phyloP scores from a whole-genome alignment of 1,140 invertebrate species.

The Drosophila rufa region DNA sequence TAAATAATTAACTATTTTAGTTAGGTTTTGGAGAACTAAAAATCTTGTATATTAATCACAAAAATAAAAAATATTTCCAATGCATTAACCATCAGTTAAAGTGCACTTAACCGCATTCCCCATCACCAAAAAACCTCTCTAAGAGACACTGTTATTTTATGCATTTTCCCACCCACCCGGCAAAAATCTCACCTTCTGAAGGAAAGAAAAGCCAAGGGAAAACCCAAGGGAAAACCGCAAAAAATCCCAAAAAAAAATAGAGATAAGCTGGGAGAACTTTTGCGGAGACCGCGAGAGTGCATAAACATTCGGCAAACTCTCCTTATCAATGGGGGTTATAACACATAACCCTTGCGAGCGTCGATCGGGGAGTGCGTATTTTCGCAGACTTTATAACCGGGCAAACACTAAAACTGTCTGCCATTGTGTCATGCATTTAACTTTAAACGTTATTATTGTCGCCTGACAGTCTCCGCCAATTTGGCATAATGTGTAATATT shows the following conservation, averaged over 20 bases:
- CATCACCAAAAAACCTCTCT: not conserved
- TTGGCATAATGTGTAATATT: conserved; percentile 83
- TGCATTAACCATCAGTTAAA: not conserved
- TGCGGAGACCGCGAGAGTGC: conserved; percentile 32
- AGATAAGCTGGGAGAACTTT: conserved; percentile 46
- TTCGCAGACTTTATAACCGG: conserved; percentile 61
- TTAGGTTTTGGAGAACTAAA: not conserved
- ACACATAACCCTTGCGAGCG: conserved; percentile 27
- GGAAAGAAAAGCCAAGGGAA: not conserved
- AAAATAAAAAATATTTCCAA: not conserved
- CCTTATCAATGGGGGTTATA: conserved; percentile 43
- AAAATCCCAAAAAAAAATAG: conserved; percentile 11
- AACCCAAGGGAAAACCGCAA: not conserved
- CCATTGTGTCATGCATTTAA: conserved; percentile 74
- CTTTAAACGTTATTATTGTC: conserved; percentile 83
- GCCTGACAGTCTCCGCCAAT: conserved; percentile 80
- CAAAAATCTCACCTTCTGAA: conserved; percentile 13
- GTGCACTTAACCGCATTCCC: not conserved
- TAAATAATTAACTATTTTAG: no score
- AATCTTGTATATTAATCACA: not conserved
- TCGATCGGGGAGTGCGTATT: conserved; percentile 34
- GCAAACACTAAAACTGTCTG: conserved; percentile 77
- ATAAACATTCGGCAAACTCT: conserved; percentile 47
- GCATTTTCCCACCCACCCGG: not conserved
- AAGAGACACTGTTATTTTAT: conserved; percentile 11